Evolutionary conservation across 2,888 invertebrate genomes (phyloP).

Genomic region (Agrochola litura): DNA sequence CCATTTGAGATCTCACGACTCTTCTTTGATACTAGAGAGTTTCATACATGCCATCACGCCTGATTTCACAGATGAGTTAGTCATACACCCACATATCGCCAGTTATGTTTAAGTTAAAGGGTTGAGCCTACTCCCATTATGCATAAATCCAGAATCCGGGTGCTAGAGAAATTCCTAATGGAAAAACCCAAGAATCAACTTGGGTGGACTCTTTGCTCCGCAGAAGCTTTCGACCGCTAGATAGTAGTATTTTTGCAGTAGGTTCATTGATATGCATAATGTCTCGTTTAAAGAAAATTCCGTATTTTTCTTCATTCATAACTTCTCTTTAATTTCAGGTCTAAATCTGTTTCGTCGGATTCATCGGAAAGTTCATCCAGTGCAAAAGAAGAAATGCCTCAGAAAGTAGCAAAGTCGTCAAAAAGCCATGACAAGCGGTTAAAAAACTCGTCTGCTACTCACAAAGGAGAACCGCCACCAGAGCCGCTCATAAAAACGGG

Average conservation of each 20-base stretch:
- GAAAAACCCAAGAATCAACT: background rate
- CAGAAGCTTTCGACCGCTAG: background rate
- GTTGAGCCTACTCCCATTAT: too few species aligned
- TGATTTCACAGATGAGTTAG: background rate
- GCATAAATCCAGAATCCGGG: too few species aligned
- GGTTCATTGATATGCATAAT: background rate
- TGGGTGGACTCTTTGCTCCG: background rate
- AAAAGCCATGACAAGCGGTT: constrained; percentile 82
- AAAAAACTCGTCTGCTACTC: constrained; percentile 82
- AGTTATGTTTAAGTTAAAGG: background rate
- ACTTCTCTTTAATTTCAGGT: constrained; percentile 69
- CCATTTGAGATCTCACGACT: background rate
- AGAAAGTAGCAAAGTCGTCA: constrained; percentile 78
- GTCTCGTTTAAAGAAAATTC: background rate
- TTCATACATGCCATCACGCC: background rate
- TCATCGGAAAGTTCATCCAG: constrained; percentile 79
- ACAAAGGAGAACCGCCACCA: constrained; percentile 85
- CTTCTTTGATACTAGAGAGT: background rate
- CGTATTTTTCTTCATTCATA: background rate
- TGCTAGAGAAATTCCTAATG: background rate
- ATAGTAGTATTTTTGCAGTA: background rate
- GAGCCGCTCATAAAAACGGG: constrained; percentile 89
- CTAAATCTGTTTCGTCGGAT: constrained; percentile 81
- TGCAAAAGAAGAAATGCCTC: constrained; percentile 84
- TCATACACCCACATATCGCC: background rate